A percentile compares a stretch with the other conserved stretches of the same genome.
Conservation (phyloP, 2,797 vertebrate genomes). For the Eulemur rubriventer region DNA sequence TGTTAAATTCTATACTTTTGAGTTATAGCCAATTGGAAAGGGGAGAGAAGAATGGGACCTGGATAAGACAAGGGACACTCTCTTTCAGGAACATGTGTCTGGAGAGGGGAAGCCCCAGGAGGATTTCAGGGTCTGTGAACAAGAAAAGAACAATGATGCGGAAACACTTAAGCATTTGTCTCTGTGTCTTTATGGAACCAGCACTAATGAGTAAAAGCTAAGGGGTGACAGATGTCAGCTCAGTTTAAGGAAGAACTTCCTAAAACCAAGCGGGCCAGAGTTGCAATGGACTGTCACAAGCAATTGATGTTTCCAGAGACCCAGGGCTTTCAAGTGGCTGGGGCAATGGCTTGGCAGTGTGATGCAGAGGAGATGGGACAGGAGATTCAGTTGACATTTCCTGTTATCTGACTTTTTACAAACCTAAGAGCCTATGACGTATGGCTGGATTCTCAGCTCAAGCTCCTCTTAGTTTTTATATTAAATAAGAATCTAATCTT, state of each 20-base stretch:
- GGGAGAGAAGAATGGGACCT: not conserved
- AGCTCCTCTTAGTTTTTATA: not conserved
- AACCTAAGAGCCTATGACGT: not conserved
- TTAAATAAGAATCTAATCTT: not conserved
- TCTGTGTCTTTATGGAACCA: not conserved
- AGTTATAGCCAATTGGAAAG: not conserved
- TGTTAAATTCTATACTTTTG: not conserved
- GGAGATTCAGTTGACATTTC: not conserved
- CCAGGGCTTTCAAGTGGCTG: not conserved
- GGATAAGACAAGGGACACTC: not conserved
- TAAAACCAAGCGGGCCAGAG: not conserved
- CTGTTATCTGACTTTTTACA: not conserved
- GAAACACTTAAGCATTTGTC: not conserved
- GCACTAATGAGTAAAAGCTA: not conserved
- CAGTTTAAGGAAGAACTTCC: not conserved
- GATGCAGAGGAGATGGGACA: accelerated
- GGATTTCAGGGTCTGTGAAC: not conserved
- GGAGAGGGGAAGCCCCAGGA: not conserved
- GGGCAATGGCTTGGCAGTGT: not conserved
- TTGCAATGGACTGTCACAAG: not conserved
- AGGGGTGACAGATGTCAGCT: not conserved
- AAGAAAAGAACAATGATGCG: not conserved
- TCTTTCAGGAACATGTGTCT: not conserved
- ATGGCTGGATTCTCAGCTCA: not conserved
- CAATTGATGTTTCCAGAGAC: not conserved